A percentile compares a stretch with the other conserved stretches of the same genome.
Conservation (phyloP, 1,140 invertebrate species). For the Seison nebaliae region DNA sequence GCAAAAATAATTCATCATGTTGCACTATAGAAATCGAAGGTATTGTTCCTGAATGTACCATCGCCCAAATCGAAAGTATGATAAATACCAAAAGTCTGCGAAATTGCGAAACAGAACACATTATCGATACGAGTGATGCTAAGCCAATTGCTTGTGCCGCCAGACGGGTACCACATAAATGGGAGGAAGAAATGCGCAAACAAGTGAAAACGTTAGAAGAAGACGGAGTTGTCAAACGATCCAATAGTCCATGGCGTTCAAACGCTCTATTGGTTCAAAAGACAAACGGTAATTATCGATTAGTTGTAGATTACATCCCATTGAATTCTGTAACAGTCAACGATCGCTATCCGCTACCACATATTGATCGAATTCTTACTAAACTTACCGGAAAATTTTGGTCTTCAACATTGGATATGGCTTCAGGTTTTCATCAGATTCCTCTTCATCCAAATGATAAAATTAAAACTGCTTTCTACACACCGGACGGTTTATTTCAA, state of each 20-base stretch:
- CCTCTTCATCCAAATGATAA: not conserved
- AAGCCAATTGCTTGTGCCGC: not conserved
- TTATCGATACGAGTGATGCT: too few species aligned
- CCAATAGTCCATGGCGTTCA: slow-evolving; percentile 15
- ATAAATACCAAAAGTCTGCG: too few species aligned
- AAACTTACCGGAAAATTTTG: not conserved
- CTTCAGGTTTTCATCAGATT: slow-evolving; percentile 2
- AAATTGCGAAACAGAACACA: too few species aligned
- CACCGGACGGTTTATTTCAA: slow-evolving; percentile 1
- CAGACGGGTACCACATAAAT: not conserved
- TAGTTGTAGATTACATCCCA: slow-evolving; percentile 6
- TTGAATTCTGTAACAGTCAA: slow-evolving; percentile 11
- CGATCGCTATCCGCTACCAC: slow-evolving; percentile 6
- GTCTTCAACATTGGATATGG: slow-evolving; percentile 1
- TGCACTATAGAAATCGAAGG: too few species aligned
- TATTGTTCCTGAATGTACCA: too few species aligned
- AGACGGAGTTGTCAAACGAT: slow-evolving; percentile 11
- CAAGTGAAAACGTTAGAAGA: slow-evolving; percentile 1
- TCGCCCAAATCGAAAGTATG: too few species aligned
- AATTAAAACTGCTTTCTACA: slow-evolving; percentile 4
- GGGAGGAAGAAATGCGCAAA: slow-evolving; percentile 1
- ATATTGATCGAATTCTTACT: not conserved
- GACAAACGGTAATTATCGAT: slow-evolving; percentile 8
- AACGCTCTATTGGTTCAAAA: slow-evolving; percentile 14
- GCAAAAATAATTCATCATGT: too few species aligned